Base-by-base conservation (phyloP, 2,797 vertebrate species). In the Lindbergichthys nudifrons region DNA sequence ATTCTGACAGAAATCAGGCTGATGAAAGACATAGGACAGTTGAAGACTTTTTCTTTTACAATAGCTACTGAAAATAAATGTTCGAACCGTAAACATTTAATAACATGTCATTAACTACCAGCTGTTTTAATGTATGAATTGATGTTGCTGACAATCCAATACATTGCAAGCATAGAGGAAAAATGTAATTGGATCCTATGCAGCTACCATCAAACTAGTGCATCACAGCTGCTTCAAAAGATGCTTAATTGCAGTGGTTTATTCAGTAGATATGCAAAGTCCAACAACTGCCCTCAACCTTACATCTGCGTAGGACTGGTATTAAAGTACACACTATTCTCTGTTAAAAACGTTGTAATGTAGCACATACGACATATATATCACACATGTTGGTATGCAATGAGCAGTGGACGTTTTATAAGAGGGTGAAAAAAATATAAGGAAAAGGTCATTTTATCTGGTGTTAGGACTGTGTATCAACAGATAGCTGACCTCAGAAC, bases 401-500 rank as follows among this genome's bases (percentile, higher is more conserved):
- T 2, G 16, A 41, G 46, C 53, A 12, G 26, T 52, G 18, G 3
- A 16, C 4, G 30, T 12, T 58, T 26, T 63, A 7, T 19, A 21
- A n/a, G 5, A 3, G 18, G 18, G 4, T 26, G 26, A 26, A 39
- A 47, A 63, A 59, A 50, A 48, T 10, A 23, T 23, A 1, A 75
- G 2, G 7, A 65, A 50, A 65, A 65, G 50, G 63, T 65, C 39
- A 30, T 53, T 30, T 48, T 13, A 26, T 13, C 15, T 42, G 48
- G 42, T 30, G 39, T 52, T 47, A 51, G 48, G 26, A 42, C 63
- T 10, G 41, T 39, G 59, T 18, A 16, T 13, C 47, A 74, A 76
- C 69, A 72, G 48, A 46, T 70, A 73, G 36, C 57, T 71, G 65
- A 69, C 65, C 71, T 61, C 42, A 32, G 50, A 74, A 58, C 30